Percentiles rank a stretch among this genome's conserved stretches.
Conservation (phyloP, 1,140 invertebrate species). For the Anagrus nilaparvatae region DNA sequence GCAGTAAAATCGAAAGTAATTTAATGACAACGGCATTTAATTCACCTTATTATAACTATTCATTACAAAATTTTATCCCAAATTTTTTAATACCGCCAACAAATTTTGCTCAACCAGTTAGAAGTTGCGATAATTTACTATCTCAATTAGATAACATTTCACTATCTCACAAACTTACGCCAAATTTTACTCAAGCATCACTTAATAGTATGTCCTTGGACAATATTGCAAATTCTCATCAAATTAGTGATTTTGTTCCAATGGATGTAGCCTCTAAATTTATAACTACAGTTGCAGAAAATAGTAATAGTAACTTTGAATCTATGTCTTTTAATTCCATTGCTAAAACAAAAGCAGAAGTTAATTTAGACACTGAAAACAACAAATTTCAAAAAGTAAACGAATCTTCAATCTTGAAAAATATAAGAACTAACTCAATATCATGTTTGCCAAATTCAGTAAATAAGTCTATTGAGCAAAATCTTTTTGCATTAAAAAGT, state of each 20-base stretch:
- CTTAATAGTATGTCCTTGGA: constrained; percentile 16
- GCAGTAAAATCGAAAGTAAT: constrained; percentile 23
- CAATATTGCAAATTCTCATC: constrained; percentile 15
- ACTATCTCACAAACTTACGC: constrained; percentile 9
- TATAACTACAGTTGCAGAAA: too few relatives aligned
- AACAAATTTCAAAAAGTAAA: too few relatives aligned
- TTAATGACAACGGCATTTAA: constrained; percentile 27
- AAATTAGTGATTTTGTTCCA: neutral
- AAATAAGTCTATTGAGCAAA: too few relatives aligned
- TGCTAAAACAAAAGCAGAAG: too few relatives aligned
- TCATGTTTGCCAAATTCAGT: too few relatives aligned
- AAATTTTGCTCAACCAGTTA: constrained; percentile 11
- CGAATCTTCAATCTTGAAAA: too few relatives aligned
- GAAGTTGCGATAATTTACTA: constrained; percentile 22
- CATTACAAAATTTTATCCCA: constrained; percentile 10
- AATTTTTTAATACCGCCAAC: constrained; percentile 4
- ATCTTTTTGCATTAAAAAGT: too few relatives aligned
- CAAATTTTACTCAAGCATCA: constrained; percentile 12
- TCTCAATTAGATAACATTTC: constrained; percentile 24
- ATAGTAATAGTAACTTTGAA: constrained; percentile 26
- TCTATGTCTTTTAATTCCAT: constrained; percentile 34
- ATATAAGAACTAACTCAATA: too few relatives aligned
- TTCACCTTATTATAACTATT: constrained; percentile 15
- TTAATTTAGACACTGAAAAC: too few relatives aligned
- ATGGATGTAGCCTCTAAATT: too few relatives aligned